phyloP scores from a whole-genome alignment of 2,113 vertebrate genomes.

The Lutjanus erythropterus region DNA sequence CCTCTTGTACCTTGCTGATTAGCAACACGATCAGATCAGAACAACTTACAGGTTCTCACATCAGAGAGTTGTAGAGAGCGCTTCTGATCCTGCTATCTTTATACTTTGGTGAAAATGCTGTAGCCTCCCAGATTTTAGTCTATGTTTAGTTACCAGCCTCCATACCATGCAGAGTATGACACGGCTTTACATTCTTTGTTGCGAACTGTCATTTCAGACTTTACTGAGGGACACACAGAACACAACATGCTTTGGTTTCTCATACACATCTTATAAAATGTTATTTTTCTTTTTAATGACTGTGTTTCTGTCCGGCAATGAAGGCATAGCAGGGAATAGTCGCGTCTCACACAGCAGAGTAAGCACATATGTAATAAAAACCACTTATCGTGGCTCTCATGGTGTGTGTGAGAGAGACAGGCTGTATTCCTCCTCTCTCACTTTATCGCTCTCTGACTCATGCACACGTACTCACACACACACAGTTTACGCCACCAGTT shows the following conservation, averaged over 20 bases:
- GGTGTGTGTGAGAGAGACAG: not conserved
- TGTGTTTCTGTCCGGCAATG: conserved; percentile 62
- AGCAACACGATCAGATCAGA: conserved; percentile 25
- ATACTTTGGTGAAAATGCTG: conserved; percentile 5
- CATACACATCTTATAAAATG: conserved; percentile 9
- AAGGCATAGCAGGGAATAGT: conserved; percentile 47
- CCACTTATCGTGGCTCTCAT: not conserved
- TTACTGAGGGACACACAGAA: not conserved
- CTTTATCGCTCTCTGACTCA: not conserved
- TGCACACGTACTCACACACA: conserved; percentile 1
- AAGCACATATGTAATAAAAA: conserved; percentile 7
- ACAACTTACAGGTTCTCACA: conserved; percentile 6
- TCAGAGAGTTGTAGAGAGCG: not conserved
- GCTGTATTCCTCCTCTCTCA: not conserved
- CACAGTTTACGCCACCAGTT: conserved; percentile 14
- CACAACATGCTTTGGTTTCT: not conserved
- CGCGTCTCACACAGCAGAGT: conserved; percentile 10
- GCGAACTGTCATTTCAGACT: not conserved
- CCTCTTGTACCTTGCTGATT: conserved; percentile 46
- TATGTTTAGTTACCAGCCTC: not conserved
- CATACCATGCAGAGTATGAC: not conserved
- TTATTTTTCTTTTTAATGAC: conserved; percentile 22
- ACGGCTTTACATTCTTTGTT: conserved; percentile 22
- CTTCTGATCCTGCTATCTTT: conserved; percentile 18
- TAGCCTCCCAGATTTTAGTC: not conserved